phyloP scores from a whole-genome alignment of 2,888 invertebrate species.

The Andrena haemorrhoa region DNA sequence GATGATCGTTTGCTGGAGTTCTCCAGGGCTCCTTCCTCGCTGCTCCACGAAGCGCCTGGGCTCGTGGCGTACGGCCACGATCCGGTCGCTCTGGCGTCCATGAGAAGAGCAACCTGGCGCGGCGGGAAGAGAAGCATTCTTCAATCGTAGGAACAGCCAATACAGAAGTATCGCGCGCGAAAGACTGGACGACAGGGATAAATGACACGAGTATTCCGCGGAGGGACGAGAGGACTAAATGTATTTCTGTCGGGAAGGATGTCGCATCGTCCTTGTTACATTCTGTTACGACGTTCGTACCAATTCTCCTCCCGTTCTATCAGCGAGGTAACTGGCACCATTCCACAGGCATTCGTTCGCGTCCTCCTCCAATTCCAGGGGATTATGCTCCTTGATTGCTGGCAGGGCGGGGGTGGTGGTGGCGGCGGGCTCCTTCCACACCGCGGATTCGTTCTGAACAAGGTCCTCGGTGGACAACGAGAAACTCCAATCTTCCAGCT shows the following conservation, averaged over 20 bases:
- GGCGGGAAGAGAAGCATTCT: too few relatives aligned
- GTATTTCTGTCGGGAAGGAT: neutral
- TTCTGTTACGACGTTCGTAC: constrained; percentile 73
- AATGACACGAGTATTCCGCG: neutral
- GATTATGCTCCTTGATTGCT: constrained; percentile 91
- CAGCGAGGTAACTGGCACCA: constrained; percentile 90
- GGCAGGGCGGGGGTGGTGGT: constrained; percentile 88
- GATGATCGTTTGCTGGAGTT: constrained; percentile 90
- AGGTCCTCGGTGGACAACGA: constrained; percentile 90
- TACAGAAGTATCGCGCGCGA: too few relatives aligned
- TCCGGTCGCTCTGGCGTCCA: constrained; percentile 86
- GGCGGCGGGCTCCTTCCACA: constrained; percentile 71
- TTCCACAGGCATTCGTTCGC: constrained; percentile 91
- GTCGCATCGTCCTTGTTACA: neutral
- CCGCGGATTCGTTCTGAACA: constrained; percentile 84
- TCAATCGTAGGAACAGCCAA: too few relatives aligned
- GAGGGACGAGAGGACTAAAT: neutral
- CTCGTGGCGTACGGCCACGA: constrained; percentile 89
- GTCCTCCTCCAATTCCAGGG: constrained; percentile 90
- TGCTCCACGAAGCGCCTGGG: constrained; percentile 86
- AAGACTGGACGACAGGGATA: too few relatives aligned
- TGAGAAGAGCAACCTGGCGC: constrained; percentile 84
- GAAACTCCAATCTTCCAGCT: constrained; percentile 92
- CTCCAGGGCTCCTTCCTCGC: constrained; percentile 85
- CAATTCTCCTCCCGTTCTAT: constrained; percentile 89